These are phyloP conservation scores for Natator depressus DNA, from an alignment of 2,113 vertebrate species.

Conservation along the genomic window DNA sequence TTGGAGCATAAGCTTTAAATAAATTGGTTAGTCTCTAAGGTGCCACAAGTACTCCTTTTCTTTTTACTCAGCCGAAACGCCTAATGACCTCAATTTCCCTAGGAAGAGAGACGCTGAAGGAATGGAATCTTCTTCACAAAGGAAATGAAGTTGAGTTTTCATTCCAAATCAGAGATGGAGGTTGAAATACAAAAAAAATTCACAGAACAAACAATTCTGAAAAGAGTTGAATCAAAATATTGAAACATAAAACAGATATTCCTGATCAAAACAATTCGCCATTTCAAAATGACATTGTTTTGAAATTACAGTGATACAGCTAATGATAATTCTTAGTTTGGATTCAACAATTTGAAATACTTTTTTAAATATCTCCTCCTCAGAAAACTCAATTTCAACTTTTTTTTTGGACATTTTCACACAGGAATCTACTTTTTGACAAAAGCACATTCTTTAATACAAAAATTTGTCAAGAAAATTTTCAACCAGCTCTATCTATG, in stretches of 20 bases:
- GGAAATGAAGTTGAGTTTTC: background rate
- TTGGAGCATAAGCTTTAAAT: no score
- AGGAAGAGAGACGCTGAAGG: background rate
- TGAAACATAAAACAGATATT: background rate
- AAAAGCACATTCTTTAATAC: background rate
- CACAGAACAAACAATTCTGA: background rate
- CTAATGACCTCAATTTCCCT: background rate
- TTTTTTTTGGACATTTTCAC: background rate
- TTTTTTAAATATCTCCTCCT: background rate
- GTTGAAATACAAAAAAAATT: background rate
- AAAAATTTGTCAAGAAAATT: background rate
- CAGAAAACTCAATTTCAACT: no score
- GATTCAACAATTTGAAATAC: background rate
- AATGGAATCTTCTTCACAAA: background rate
- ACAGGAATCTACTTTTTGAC: background rate
- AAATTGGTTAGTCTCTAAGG: no score
- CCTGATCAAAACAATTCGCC: background rate
- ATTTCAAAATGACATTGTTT: background rate
- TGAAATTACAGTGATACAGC: background rate
- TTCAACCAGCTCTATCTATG: background rate
- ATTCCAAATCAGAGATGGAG: background rate
- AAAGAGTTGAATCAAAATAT: background rate
- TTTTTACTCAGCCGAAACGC: background rate
- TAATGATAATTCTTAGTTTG: background rate
- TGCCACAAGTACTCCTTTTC: no score